Evolutionary conservation across 2,888 invertebrate species (phyloP), one percentile per base, ranked within the genome.

Genomic region (Terebella lapidaria): DNA sequence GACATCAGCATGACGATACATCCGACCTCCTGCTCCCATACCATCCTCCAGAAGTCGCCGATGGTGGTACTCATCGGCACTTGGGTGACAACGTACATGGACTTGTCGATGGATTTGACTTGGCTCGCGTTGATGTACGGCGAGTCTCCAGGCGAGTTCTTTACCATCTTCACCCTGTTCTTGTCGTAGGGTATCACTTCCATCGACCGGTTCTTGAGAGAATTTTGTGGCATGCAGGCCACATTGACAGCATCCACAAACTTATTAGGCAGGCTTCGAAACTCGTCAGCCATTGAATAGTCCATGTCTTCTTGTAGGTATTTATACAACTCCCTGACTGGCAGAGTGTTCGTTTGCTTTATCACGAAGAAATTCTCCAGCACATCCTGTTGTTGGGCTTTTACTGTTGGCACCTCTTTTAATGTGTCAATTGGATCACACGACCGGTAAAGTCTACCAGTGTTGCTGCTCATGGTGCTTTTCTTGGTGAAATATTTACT

Each of bases 41-140:
- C 59, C 56, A 67, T 52, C 25, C 42, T 42, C 68, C 68, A 68
- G 55, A 68, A 68, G 28, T 54, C 59, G 2, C 20, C 45, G 2
- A 54, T 29, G 18, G 62, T 62, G 10, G 35, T 27, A 10, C 27
- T 52, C 25, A 60, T 15, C 4, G 67, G 68, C 2, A 56, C 28
- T 42, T 68, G 67, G 18, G 65, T 65, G 3, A 67, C 64, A 15
- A 68, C 53, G 60, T 62, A 68, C 24, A 24, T 28, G 10, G 52
- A 30, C n/a, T 28, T 25, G 2, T 57, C 53, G 3, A 58, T 3
- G 10, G 54, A 57, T 20, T 58, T 61, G 15, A 68, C 58, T n/a
- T 49, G 30, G 45, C 65, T 65, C 27, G 67, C 68, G 28, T 67
- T 68, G 30, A 67, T 56, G 54, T 68, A 67, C 22, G 51, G 57